phyloP scores from a whole-genome alignment of 1,140 invertebrate genomes.

The Saccostrea echinata region DNA sequence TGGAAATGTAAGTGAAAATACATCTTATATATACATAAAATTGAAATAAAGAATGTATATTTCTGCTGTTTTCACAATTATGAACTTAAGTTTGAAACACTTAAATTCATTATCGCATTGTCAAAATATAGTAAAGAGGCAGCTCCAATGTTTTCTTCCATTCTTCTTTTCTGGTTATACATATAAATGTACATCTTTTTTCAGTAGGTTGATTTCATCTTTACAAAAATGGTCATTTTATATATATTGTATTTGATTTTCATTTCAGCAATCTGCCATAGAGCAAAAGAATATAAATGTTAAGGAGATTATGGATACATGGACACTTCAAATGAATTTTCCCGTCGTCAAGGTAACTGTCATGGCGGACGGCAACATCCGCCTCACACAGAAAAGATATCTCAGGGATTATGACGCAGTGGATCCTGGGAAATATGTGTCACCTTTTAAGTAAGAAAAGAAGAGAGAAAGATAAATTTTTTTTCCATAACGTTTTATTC shows the following conservation, averaged over 20 bases:
- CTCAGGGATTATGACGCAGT: conserved; percentile 56
- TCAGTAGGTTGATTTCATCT: too few relatives aligned
- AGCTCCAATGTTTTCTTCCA: too few relatives aligned
- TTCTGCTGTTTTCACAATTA: too few relatives aligned
- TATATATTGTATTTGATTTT: too few relatives aligned
- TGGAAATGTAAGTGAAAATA: conserved; percentile 74
- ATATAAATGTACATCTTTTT: too few relatives aligned
- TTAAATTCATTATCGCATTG: too few relatives aligned
- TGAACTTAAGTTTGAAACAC: too few relatives aligned
- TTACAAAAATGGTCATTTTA: too few relatives aligned
- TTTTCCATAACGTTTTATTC: too few relatives aligned
- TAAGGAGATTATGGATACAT: conserved; percentile 75
- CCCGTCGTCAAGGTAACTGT: conserved; percentile 67
- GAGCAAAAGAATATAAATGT: conserved; percentile 58
- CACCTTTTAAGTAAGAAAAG: conserved; percentile 60
- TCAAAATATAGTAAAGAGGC: too few relatives aligned
- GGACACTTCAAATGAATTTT: conserved; percentile 64
- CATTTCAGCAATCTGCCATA: conserved; percentile 55
- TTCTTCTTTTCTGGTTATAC: too few relatives aligned
- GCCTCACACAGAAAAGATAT: conserved; percentile 63
- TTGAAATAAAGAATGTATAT: too few relatives aligned
- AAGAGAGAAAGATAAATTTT: background rate
- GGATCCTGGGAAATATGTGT: conserved; percentile 66
- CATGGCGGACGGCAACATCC: conserved; percentile 37
- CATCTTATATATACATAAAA: background rate